phyloP scores from a whole-genome alignment of 1,140 invertebrate species.

The Drosophila pseudoananassae region DNA sequence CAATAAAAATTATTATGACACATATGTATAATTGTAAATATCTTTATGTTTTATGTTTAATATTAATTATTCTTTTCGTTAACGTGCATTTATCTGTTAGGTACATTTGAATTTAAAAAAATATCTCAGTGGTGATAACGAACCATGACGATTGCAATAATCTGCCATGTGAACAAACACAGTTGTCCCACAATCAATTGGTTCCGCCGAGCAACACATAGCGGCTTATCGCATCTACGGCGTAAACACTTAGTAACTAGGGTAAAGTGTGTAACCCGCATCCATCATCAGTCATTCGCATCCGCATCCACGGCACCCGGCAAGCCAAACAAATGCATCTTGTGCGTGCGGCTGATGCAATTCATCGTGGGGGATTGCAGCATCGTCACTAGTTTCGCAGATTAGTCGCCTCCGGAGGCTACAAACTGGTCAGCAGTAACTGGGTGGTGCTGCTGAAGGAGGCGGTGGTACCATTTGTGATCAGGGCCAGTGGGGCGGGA shows the following conservation, averaged over 20 bases:
- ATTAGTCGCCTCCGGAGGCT: slow-evolving; percentile 6
- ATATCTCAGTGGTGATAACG: neutral
- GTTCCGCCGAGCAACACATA: slow-evolving; percentile 17
- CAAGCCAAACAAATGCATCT: slow-evolving; percentile 24
- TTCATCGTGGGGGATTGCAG: slow-evolving; percentile 46
- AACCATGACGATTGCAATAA: slow-evolving; percentile 9
- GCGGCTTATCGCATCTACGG: slow-evolving; percentile 36
- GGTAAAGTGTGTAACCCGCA: slow-evolving; percentile 4
- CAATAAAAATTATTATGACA: too few species aligned
- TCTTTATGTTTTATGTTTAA: neutral
- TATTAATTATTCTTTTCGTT: neutral
- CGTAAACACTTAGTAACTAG: slow-evolving; percentile 22
- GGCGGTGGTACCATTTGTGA: slow-evolving; percentile 28
- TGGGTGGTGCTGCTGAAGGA: slow-evolving; percentile 7
- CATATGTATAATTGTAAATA: too few species aligned
- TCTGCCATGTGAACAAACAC: slow-evolving; percentile 25
- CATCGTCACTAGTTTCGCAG: slow-evolving; percentile 31
- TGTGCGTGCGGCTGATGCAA: slow-evolving; percentile 58
- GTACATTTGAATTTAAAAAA: neutral
- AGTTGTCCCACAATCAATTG: slow-evolving; percentile 23
- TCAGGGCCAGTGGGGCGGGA: slow-evolving; percentile 31
- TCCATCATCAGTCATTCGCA: neutral
- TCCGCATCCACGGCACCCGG: slow-evolving; percentile 11
- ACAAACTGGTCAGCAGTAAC: slow-evolving; percentile 49
- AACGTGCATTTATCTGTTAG: neutral